Evolutionary conservation across 2,888 invertebrate genomes (phyloP), one percentile per base, ranked within the genome.

Genomic region (Melieria crassipennis): DNA sequence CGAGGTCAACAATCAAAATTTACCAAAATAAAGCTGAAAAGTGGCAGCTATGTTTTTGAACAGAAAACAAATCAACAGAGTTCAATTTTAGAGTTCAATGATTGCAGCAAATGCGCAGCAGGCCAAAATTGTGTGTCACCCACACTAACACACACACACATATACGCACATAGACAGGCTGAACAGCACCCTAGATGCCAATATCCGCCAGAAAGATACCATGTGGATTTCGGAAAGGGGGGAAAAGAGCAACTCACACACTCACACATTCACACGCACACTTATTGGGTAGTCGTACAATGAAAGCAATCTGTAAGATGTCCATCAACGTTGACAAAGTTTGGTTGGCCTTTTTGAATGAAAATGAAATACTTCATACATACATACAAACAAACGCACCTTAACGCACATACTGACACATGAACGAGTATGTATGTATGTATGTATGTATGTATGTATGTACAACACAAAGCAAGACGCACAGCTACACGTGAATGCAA

Each of bases 301-400:
- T 63, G 55, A 16, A 42, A 69, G 70, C 70, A 73, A 73, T 82
- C 79, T 83, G 83, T 83, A 82, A 80, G 79, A 81, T 79, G 77
- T 82, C 82, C 80, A 81, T 82, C 81, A 74, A 77, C 78, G 78
- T 80, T 80, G 79, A 79, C 83, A 81, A 80, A 81, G 45, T n/a
- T 61, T 62, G 47, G n/a, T 47, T 60, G 57, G 13, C 30, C 16
- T 43, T 45, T 60, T 58, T 45, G 43, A 66, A 55, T 55, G 66
- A 45, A 66, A 71, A 58, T 71, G 64, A 65, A 61, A 57, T 5
- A 48, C 46, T 46, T 3, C 30, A 30, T 30, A 62, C 48, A 5
- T 58, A 42, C n/a, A 13, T 42, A 43, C 5, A 42, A 7, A 58
- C 30, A 42, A 30, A 58, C 43, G 9, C 6, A 61, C 4, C 6